Evolutionary conservation across 2,888 invertebrate species (phyloP).

Genomic region (Salpingus planirostris): DNA sequence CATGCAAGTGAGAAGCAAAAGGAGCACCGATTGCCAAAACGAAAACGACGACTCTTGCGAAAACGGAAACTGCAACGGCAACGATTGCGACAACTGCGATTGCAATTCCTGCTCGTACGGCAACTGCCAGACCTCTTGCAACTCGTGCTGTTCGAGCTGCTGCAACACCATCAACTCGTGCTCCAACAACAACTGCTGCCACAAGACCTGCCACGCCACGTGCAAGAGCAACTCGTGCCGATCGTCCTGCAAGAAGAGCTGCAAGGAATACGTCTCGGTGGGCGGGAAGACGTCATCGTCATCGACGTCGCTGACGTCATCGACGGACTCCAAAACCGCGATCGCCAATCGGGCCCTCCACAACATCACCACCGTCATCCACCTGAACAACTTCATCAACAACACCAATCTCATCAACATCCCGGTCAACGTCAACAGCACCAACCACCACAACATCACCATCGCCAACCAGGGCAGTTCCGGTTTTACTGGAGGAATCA

Average conservation of each 20-base stretch:
- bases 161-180: constrained; percentile 30
- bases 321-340: constrained; percentile 1
- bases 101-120: constrained; percentile 20
- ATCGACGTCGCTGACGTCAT: too few relatives aligned
- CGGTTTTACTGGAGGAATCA: not conserved
- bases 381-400: constrained; percentile 39
- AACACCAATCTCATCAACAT: constrained; percentile 40
- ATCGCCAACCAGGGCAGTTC: constrained; percentile 14
- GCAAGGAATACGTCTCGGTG: constrained; percentile 12
- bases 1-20: constrained; percentile 25
- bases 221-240: constrained; percentile 33
- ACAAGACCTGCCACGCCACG: constrained; percentile 35
- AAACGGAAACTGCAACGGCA: constrained; percentile 11
- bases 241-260: constrained; percentile 28
- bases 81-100: constrained; percentile 19
- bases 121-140: constrained; percentile 1
- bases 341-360: constrained; percentile 19
- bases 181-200: constrained; percentile 32
- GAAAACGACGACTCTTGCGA: constrained; percentile 19
- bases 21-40: constrained; percentile 26
- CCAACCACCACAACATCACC: constrained; percentile 38
- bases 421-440: constrained; percentile 37
- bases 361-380: constrained; percentile 40
- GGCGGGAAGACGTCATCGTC: too few relatives aligned
- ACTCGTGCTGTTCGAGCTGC: constrained; percentile 18